Evolutionary conservation across 1,140 invertebrate species (phyloP).

Genomic region (Microplitis mediator): DNA sequence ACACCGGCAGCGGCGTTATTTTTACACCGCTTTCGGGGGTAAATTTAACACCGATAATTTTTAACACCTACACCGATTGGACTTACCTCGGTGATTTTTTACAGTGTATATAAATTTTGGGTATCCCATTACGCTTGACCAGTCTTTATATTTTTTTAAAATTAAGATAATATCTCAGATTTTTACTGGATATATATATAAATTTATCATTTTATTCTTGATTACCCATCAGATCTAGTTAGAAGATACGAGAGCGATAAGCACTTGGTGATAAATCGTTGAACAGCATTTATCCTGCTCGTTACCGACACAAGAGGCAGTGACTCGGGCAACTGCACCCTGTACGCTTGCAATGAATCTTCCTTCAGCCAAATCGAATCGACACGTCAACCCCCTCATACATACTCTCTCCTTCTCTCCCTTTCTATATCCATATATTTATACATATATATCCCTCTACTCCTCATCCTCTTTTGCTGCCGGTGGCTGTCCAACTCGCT

Average conservation of each 20-base stretch:
- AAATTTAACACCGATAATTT: no score
- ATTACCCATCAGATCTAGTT: not conserved
- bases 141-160: no score
- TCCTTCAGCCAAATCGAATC: conserved; percentile 21
- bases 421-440: no score
- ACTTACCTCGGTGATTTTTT: no score
- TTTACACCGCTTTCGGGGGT: no score
- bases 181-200: not conserved
- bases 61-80: no score
- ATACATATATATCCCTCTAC: no score
- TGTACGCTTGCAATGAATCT: conserved; percentile 21
- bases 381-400: conserved; percentile 12
- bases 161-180: no score
- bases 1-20: no score
- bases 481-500: not conserved
- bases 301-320: conserved; percentile 21
- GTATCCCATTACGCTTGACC: no score
- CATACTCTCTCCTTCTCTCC: not conserved
- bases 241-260: not conserved
- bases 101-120: no score
- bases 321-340: conserved; percentile 13
- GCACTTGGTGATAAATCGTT: conserved; percentile 17
- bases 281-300: conserved; percentile 18
- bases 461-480: no score
- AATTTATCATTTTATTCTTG: not conserved